Evolutionary conservation across 2,888 invertebrate species (phyloP).

Genomic region (Petrolisthes manimaculis): DNA sequence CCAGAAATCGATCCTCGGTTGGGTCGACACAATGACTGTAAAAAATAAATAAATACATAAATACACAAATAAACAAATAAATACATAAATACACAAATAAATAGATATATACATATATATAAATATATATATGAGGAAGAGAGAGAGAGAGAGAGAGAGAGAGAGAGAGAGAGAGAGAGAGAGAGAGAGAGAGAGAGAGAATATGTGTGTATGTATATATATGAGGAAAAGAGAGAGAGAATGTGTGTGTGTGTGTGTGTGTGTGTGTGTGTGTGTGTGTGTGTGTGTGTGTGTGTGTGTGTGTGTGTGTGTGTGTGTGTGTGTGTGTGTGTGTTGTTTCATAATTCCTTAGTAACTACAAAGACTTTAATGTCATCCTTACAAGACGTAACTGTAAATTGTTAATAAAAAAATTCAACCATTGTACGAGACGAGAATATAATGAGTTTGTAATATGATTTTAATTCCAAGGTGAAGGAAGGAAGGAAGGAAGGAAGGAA

Average conservation of each 20-base stretch:
- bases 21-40: conserved; percentile 68
- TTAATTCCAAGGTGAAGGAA: background rate
- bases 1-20: conserved; percentile 70
- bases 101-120: no score
- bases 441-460: no score
- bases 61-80: no score
- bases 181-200: conserved; percentile 30
- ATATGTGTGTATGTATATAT: no score
- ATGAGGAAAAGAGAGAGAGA: no score
- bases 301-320: conserved; percentile 21
- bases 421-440: no score
- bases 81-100: no score
- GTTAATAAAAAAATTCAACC: no score
- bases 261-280: background rate
- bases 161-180: conserved; percentile 17
- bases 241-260: background rate
- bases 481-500: background rate
- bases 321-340: background rate
- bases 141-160: conserved; percentile 22
- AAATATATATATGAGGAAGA: conserved; percentile 9
- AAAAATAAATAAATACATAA: background rate
- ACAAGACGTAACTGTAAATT: no score
- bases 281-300: conserved; percentile 31
- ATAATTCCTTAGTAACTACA: no score
- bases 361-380: no score